phyloP scores from a whole-genome alignment of 2,888 invertebrate genomes.

The Cephus rjabovi region DNA sequence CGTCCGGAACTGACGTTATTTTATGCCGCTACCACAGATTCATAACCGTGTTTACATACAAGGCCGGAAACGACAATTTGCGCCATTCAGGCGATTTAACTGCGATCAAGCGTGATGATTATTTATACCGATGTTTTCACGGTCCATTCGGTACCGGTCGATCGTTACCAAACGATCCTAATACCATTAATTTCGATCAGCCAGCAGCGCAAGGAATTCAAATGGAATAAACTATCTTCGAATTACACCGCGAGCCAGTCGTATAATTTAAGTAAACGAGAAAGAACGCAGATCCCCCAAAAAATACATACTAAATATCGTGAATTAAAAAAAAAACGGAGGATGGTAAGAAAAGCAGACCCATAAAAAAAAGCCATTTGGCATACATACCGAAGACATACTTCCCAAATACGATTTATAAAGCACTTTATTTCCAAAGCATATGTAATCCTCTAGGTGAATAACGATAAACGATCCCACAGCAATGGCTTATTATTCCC shows the following conservation, averaged over 20 bases:
- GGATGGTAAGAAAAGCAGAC: background rate
- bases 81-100: background rate
- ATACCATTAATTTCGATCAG: background rate
- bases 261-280: background rate
- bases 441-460: background rate
- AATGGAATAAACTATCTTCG: background rate
- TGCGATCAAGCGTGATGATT: background rate
- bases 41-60: background rate
- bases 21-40: background rate
- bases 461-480: background rate
- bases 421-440: background rate
- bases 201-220: background rate
- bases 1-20: background rate
- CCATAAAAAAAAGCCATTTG: background rate
- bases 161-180: background rate
- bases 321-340: background rate
- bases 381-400: background rate
- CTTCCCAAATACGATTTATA: background rate
- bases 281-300: background rate
- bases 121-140: background rate
- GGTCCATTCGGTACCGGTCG: background rate
- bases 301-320: background rate
- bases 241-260: background rate
- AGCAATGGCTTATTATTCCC: background rate
- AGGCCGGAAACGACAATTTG: background rate